Base-by-base conservation (phyloP, 35 echinoderm and acorn worm genomes). In the Lytechinus pictus region DNA sequence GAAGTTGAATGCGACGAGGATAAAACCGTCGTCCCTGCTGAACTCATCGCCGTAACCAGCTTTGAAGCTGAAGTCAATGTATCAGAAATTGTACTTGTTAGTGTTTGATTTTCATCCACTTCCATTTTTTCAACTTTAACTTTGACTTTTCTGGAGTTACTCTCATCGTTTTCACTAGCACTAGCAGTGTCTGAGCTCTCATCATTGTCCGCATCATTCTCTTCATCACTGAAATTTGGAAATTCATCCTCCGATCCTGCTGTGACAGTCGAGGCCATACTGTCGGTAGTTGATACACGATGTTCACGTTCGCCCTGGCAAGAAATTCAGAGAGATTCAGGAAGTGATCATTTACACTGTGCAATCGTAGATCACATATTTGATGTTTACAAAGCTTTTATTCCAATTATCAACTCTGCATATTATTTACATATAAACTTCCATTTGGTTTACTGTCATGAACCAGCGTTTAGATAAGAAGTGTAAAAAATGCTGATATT, bases 181-280 rank as follows among this genome's bases (percentile, higher is more conserved):
- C 98, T 99, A 27, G 97, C 98, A 9, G 98, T 99, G 87, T 97
- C 98, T 24, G 98, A 97, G 91, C 98, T 99, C 55, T 97, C 97
- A 56, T 97, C 97, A 54, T 96, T 95, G 95, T 99, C 96, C 8
- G 95, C 95, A 98, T 98, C 97, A 79, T 97, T 97, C 10, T 97
- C 98, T 57, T 95, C 97, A 93, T 99, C 98, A 94, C 96, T 99
- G 55, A 94, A 97, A 92, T 94, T 92, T 87, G 94, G 92, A 53
- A 94, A 95, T 33, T 95, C 89, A 61, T 99, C 98, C 60, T 98
- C 98, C 10, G 97, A 97, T 12, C 96, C 91, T 79, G 97, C 95
- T 55, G 97, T 97, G 12, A 98, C 95, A 12, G 97, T 98, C 10
- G 97, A 98, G 44, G 92, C 96, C 10, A 95, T 87, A 91, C 97